Conservation (phyloP, 2,888 invertebrate genomes). For the Oxycera nigricornis region DNA sequence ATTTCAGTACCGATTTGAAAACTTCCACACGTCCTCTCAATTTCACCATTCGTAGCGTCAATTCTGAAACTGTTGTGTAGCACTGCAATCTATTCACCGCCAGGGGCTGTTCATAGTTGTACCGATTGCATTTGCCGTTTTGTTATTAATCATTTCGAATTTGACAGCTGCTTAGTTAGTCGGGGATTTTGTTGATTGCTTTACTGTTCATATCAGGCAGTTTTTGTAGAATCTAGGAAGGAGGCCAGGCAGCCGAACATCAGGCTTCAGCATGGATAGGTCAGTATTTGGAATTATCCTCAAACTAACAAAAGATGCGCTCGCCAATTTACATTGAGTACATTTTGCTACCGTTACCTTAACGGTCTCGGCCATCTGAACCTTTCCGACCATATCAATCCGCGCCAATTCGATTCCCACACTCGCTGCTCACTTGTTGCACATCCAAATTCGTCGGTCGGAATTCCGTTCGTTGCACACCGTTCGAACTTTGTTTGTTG, state of each 20-base stretch:
- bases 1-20: no score
- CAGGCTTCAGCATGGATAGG: neutral
- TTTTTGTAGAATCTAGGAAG: neutral
- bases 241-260: neutral
- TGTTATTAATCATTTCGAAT: constrained; percentile 10
- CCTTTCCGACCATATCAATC: neutral
- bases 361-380: neutral
- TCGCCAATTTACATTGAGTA: neutral
- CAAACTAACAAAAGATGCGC: no score
- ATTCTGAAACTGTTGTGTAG: no score
- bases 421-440: constrained; percentile 11
- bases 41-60: no score
- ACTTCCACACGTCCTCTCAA: no score
- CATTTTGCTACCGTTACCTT: neutral
- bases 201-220: neutral
- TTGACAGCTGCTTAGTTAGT: constrained; percentile 10
- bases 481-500: neutral
- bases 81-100: neutral
- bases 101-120: neutral
- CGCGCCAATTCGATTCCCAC: neutral
- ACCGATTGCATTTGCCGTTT: neutral
- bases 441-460: neutral
- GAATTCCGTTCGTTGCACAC: neutral
- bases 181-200: neutral
- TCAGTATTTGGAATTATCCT: neutral